Conservation (phyloP, 2,888 invertebrate species). For the Eurois occulta region DNA sequence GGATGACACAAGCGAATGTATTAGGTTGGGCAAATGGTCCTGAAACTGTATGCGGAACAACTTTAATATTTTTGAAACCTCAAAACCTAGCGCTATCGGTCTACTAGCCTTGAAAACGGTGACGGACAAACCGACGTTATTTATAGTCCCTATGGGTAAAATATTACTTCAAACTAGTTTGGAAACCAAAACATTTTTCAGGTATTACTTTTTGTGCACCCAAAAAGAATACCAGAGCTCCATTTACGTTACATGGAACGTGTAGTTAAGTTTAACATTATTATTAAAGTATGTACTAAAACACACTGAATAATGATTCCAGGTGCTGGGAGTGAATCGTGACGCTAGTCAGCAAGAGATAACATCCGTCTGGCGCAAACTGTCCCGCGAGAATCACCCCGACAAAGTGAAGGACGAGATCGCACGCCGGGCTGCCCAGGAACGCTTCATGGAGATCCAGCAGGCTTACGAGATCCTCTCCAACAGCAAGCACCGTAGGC, state of each 20-base stretch:
- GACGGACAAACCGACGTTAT: not conserved
- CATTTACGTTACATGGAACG: not conserved
- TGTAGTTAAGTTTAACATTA: not conserved
- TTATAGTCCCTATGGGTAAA: not conserved
- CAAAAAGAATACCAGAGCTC: too few relatives aligned
- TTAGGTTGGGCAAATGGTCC: too few relatives aligned
- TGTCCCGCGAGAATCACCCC: conserved; percentile 97
- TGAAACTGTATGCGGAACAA: too few relatives aligned
- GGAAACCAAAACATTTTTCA: not conserved
- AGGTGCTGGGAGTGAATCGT: conserved; percentile 94
- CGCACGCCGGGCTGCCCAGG: conserved; percentile 93
- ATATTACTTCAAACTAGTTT: not conserved
- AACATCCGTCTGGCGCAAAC: conserved; percentile 94
- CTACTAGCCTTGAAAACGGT: not conserved
- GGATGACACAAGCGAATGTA: too few relatives aligned
- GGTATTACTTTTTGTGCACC: not conserved
- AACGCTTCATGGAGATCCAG: conserved; percentile 97
- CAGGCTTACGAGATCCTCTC: conserved; percentile 97
- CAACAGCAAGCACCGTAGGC: conserved; percentile 94
- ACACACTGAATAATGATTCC: conserved; percentile 45
- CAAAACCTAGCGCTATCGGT: too few relatives aligned
- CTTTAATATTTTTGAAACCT: too few relatives aligned
- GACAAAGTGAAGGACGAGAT: conserved; percentile 95
- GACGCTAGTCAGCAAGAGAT: conserved; percentile 96
- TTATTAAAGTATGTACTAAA: not conserved